Base-by-base conservation (phyloP, 53 echinoderm and acorn worm genomes). In the Antedon mediterranea region DNA sequence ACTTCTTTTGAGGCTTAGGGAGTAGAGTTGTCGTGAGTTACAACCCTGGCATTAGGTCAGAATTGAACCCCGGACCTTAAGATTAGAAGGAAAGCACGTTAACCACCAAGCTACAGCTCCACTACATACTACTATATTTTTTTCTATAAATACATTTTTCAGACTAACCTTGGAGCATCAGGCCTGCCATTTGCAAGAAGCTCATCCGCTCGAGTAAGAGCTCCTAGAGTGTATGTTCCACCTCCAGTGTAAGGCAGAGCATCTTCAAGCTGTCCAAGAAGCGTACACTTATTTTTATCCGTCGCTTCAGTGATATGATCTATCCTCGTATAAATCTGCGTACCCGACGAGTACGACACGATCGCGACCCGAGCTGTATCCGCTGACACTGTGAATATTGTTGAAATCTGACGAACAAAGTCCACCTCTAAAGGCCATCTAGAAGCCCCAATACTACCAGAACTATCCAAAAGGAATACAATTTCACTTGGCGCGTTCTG, bases 221-320 rank as follows among this genome's bases (percentile, higher is more conserved):
- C 90, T 8, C 73, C 85, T 11, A 31, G 72, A 2, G 88, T 91
- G 28, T 85, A 83, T 31, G 88, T 91, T 0, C 85, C 76, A 1
- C 91, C 91, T n/a, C 14, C 33, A 30, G 76, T 57, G 81, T 81
- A 88, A 1, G 0, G 9, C 13, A 80, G 57, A 28, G n/a, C 13
- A 8, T 26, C 41, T 20, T 87, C 72, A n/a, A 88, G 88, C 0
- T 34, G 31, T 15, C 43, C 75, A 3, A 83, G 73, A 2, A 89
- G 42, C 11, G 88, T 85, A 41, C 91, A 91, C 20, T 91, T 88
- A 42, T 91, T 88, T 31, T 91, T 88, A 31, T 83, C 81, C n/a
- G 14, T 13, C 0, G 88, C 78, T 7, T 44, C 31, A 31, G 34
- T 72, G 30, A 91, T 88, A 81, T 91, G 88, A 37, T 91, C 81